Percentiles rank a stretch among this genome's conserved stretches.
Conservation (phyloP, 2,797 vertebrate species). For the Alcedo atthis region DNA sequence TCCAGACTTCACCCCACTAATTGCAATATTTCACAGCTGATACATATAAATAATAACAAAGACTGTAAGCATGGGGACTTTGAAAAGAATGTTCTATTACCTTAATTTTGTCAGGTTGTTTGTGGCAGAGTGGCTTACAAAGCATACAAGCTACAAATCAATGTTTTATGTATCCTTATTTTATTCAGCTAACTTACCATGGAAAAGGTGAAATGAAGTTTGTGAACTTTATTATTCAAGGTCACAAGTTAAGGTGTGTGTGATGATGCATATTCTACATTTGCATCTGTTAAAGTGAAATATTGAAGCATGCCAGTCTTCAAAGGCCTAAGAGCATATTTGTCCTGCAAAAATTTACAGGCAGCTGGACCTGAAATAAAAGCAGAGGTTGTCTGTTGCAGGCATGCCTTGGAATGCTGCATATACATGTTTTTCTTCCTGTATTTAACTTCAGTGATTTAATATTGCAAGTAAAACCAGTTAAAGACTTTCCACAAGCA, state of each 20-base stretch:
- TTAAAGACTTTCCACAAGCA: constrained; percentile 44
- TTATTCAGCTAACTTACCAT: constrained; percentile 45
- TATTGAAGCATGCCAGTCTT: constrained; percentile 12
- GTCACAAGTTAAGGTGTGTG: constrained; percentile 57
- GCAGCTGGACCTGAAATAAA: not conserved
- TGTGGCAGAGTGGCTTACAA: constrained; percentile 55
- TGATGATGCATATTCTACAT: constrained; percentile 48
- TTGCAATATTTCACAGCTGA: constrained; percentile 50
- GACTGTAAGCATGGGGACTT: not conserved
- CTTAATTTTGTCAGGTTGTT: constrained; percentile 44
- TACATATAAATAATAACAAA: constrained; percentile 50
- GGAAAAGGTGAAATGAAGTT: constrained; percentile 64
- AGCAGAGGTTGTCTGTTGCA: not conserved
- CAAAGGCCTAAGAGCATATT: not conserved
- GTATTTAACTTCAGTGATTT: constrained; percentile 61
- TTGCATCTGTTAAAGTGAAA: constrained; percentile 29
- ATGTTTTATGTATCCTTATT: constrained; percentile 38
- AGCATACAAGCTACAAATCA: constrained; percentile 57
- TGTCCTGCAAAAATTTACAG: constrained; percentile 9
- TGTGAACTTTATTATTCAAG: constrained; percentile 71
- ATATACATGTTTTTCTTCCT: constrained; percentile 40
- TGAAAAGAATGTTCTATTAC: constrained; percentile 16
- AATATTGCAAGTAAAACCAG: constrained; percentile 45
- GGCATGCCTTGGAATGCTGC: not conserved
- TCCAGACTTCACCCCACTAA: constrained; percentile 46